These are phyloP conservation scores for Oscheius sp. DNA, from an alignment of 2,888 invertebrate species.

Conservation along the genomic window DNA sequence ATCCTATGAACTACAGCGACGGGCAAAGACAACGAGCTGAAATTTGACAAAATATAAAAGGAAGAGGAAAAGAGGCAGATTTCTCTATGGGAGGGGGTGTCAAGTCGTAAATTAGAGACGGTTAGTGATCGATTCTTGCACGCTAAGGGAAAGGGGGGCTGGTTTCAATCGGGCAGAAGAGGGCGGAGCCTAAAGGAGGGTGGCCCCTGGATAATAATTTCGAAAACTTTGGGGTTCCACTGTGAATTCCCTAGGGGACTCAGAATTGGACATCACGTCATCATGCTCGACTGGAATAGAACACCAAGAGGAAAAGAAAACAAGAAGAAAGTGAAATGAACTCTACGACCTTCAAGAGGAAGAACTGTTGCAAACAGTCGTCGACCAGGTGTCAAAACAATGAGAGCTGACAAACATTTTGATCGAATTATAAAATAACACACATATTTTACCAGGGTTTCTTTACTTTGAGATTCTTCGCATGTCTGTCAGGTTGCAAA, in stretches of 20 bases:
- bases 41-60: neutral
- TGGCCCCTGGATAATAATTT: neutral
- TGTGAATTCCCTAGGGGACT: neutral
- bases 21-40: neutral
- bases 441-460: too few relatives aligned
- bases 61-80: neutral
- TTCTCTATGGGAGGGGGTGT: conserved; percentile 18
- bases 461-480: too few relatives aligned
- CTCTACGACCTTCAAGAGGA: too few relatives aligned
- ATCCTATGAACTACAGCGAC: neutral
- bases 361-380: too few relatives aligned
- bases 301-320: too few relatives aligned
- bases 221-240: conserved; percentile 10
- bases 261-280: too few relatives aligned
- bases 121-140: conserved; percentile 35
- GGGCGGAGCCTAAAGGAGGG: conserved; percentile 22
- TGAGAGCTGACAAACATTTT: too few relatives aligned
- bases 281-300: too few relatives aligned
- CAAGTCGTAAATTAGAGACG: conserved; percentile 39
- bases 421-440: too few relatives aligned
- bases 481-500: too few relatives aligned
- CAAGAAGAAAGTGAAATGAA: too few relatives aligned
- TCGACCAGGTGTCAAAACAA: too few relatives aligned
- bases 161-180: conserved; percentile 20
- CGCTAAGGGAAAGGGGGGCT: conserved; percentile 24